Base-by-base conservation (phyloP, 1,140 invertebrate genomes). In the Chrysomallon squamiferum region DNA sequence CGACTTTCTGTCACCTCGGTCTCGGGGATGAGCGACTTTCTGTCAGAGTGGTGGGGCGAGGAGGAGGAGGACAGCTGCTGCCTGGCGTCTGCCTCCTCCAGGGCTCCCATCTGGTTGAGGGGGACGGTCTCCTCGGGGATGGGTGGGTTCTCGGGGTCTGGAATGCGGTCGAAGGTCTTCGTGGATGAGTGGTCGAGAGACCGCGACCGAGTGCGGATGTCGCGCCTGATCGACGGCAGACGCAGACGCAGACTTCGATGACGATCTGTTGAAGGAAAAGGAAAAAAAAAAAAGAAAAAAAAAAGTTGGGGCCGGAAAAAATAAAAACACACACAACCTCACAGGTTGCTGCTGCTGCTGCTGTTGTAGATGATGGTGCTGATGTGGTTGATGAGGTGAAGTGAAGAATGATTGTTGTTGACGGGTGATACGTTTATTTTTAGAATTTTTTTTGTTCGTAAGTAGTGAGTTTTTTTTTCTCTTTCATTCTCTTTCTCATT, bases 231-330 rank as follows among this genome's bases (percentile, higher is more conserved):
- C 41, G 82, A 82, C 18, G 82, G 83, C 22, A 85, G 74, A 2
- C 82, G 79, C 9, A 85, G 72, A 33, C 78, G 78, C 65, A 85
- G 83, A 69, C 81, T 85, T 63, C 75, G 73, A 62, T 82, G 81
- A 25, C 81, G 78, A 76, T 76, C 83, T 84, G 71, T 11, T 25
- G 54, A 33, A 43, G 50, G 59, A 41, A 22, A 65, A 64, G 64
- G 58, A 62, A 47, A 41, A 69, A 69, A 52, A 62, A 49, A 29
- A 62, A 45, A 62, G 13, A 45, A 52, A 32, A 30, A n/a, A 27
- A 27, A 13, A 25, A 69, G 20, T n/a, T 20, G n/a, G n/a, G 38
- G 15, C 59, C 20, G n/a, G 2, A 33, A 35, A 5, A 59, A 27
- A 59, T 59, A n/a, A 33, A 11, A 27, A 29, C 18, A 59, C n/a